phyloP scores from a whole-genome alignment of 2,888 invertebrate species.

The Calliphora vomitoria region DNA sequence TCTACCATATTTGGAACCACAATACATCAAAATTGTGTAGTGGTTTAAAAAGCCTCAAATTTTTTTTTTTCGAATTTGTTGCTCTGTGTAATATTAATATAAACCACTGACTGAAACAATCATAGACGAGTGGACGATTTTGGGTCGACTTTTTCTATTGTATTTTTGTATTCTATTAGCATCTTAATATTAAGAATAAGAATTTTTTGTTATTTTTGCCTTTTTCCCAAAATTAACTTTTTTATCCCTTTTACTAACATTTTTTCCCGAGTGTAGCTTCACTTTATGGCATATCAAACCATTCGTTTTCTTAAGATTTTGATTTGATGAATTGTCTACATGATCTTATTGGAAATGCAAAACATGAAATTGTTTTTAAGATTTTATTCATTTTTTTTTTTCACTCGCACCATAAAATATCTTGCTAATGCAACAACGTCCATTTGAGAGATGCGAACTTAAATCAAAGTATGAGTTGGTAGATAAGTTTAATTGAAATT shows the following conservation, averaged over 20 bases:
- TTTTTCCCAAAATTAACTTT: too few relatives aligned
- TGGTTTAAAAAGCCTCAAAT: too few relatives aligned
- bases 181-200: too few relatives aligned
- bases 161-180: too few relatives aligned
- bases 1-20: too few relatives aligned
- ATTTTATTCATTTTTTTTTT: conserved; percentile 33
- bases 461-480: not conserved
- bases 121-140: too few relatives aligned
- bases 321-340: conserved; percentile 74
- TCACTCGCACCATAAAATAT: conserved; percentile 35
- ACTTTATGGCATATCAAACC: conserved; percentile 24
- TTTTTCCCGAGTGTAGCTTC: conserved; percentile 12
- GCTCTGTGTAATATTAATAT: too few relatives aligned
- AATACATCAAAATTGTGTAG: too few relatives aligned
- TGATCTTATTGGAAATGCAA: conserved; percentile 71
- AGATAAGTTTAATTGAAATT: conserved; percentile 42
- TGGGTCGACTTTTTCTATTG: too few relatives aligned
- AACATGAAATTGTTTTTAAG: conserved; percentile 76
- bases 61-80: too few relatives aligned
- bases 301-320: conserved; percentile 43
- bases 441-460: conserved; percentile 41
- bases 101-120: too few relatives aligned
- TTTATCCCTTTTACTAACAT: not conserved
- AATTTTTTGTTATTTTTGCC: too few relatives aligned
- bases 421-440: conserved; percentile 20